Evolutionary conservation across 1,140 invertebrate species (phyloP), one percentile per base, ranked within the genome.

Genomic region (Drosophila repleta): DNA sequence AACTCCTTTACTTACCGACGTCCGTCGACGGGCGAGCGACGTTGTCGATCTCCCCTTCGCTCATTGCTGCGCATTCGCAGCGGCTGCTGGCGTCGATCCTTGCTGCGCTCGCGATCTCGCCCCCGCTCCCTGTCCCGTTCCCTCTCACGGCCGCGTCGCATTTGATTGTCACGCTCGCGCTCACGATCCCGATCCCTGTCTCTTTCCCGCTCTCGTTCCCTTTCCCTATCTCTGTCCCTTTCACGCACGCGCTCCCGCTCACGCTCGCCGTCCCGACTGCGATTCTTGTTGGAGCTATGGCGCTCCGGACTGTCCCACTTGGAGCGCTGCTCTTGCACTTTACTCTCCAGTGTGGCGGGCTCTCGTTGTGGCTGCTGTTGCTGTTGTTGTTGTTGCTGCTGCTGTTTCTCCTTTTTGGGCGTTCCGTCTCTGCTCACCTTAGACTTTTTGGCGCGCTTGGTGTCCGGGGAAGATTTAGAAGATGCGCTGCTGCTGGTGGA

Each of bases 261-360:
- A 3, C 53, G 55, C 1, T 72, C 61, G 0, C 73, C 17, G 0
- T 70, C 65, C 20, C 62, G 57, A 8, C 73, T 61, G 3, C 74
- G 63, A 18, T 57, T 66, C 46, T 66, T 77, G 10, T 55, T 66
- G 11, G 63, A 41, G 17, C 39, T 26, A 15, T 60, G 46, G 0
- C 65, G 63, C 5, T 90, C 90, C 0, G 83, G 79, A 37, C 78
- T 77, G 35, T 91, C 90, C 90, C 90, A 91, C 62, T 89, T 92
- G 32, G 90, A 91, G 48, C 84, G 84, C 37, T 70, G 85, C 29
- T 89, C 75, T 13, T 88, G 75, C 15, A 76, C 64, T 17, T 26
- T 74, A 32, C 26, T 32, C 0, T 74, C 46, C 18, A 63, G 24
- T 17, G 49, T 49, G 4, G 43, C n/a, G 18, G n/a, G 10, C 11